Base-by-base conservation (phyloP, 2,113 vertebrate species). In the Xyrauchen texanus region DNA sequence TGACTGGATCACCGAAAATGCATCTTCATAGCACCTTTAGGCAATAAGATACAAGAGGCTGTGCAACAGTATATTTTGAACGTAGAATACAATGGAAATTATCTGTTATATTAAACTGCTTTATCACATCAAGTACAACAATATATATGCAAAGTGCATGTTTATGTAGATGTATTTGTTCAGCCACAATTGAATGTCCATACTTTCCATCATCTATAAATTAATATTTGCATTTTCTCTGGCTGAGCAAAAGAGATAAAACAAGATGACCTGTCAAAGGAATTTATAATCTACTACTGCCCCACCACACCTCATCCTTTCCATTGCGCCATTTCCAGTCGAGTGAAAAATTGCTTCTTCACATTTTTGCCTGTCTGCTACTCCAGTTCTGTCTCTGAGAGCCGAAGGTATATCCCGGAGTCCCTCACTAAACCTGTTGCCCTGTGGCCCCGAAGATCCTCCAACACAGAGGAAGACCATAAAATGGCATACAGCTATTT, bases 401-500 rank as follows among this genome's bases (percentile, higher is more conserved):
- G 72, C 7, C 46, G 63, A 75, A 75, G 60, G 60, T 62, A 34
- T 51, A 75, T 75, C 60, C 72, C 58, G 51, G 58, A 75, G 46
- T n/a, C 63, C 60, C 60, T 75, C 11, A 0, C 16, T 34, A 16
- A n/a, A 75, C 60, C 72, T 63, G 72, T 63, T 75, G 7, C 58
- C 46, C 15, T 13, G 45, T 13, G 12, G 4, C 52, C 44, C 68
- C 16, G 15, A 68, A 64, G n/a, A 11, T 87, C 86, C 78, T 76
- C 57, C 76, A 84, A 63, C 85, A 84, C 85, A 82, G 79, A 78
- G 74, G 79, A 81, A 80, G 77, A 85, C 74, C 58, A 76, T 87
- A 86, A 90, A 87, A 84, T 88, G 66, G 65, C 76, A 81, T 86
- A 80, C 86, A 88, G 87, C 89, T 87, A 58, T 80, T 13, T 65